Conservation (phyloP, 2,888 invertebrate genomes). For the Erynnis tages region DNA sequence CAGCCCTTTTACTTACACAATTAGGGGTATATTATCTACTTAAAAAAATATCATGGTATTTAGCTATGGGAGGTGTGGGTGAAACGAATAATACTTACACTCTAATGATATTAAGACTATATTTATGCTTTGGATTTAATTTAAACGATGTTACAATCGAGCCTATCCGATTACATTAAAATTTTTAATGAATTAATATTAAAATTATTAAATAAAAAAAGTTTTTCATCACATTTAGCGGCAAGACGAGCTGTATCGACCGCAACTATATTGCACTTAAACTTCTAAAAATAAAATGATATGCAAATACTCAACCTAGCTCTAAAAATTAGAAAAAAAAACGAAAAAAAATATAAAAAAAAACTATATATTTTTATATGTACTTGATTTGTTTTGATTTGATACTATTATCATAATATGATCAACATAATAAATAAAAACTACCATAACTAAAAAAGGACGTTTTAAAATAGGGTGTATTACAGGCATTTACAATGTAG, state of each 20-base stretch:
- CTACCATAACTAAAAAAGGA: no score
- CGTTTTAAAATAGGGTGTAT: no score
- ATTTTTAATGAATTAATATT: constrained; percentile 6
- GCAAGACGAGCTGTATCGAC: constrained; percentile 53
- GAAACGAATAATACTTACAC: constrained; percentile 29
- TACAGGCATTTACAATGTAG: no score
- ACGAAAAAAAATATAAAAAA: background rate
- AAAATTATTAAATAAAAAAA: constrained; percentile 31
- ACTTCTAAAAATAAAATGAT: constrained; percentile 56
- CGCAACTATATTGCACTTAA: constrained; percentile 65
- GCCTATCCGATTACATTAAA: constrained; percentile 29
- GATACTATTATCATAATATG: no score
- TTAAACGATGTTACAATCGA: constrained; percentile 32
- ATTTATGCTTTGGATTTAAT: constrained; percentile 53
- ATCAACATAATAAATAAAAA: no score
- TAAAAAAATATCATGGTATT: constrained; percentile 26
- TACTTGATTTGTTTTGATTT: no score
- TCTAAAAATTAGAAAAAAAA: constrained; percentile 18
- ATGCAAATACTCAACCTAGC: constrained; percentile 59
- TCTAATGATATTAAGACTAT: constrained; percentile 35
- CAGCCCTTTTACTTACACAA: no score
- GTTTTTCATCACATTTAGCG: constrained; percentile 47
- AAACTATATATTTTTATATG: no score
- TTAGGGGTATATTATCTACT: constrained; percentile 20
- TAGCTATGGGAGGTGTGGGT: constrained; percentile 28